Percentiles rank a stretch among this genome's conserved stretches.
Evolutionary conservation across 2,888 invertebrate genomes (phyloP).

Genomic region (Brachylomia viminalis): DNA sequence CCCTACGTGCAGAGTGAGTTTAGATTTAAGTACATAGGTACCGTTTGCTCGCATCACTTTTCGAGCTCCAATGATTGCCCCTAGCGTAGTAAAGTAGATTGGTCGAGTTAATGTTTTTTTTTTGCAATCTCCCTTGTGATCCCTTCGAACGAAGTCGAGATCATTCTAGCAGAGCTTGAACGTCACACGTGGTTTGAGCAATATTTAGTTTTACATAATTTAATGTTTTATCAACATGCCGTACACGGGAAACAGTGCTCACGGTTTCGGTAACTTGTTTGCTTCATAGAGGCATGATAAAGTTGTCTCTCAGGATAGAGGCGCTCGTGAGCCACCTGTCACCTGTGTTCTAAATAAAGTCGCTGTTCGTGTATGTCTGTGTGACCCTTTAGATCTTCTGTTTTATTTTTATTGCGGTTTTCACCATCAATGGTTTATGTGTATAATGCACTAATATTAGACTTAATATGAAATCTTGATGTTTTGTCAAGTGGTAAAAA

Average conservation of each 20-base stretch:
- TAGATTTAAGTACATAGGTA: neutral
- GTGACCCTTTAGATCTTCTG: neutral
- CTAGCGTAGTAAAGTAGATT: neutral
- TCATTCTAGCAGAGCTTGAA: neutral
- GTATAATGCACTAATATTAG: neutral
- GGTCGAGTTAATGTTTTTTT: no score
- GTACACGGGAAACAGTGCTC: neutral
- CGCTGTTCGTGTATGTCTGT: neutral
- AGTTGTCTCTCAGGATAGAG: neutral
- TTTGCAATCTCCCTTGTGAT: neutral
- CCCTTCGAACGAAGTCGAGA: neutral
- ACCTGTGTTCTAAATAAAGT: neutral
- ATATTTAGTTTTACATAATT: neutral
- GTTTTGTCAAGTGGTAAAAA: neutral
- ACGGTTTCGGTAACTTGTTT: neutral
- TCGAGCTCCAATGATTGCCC: neutral
- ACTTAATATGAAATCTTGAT: neutral
- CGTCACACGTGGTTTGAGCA: neutral
- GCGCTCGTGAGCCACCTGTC: no score
- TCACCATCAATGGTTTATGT: neutral
- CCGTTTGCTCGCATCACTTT: neutral
- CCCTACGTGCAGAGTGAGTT: slow-evolving; percentile 94
- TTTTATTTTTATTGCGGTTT: neutral
- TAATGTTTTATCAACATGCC: neutral
- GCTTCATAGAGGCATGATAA: no score